These are phyloP conservation scores for Pelochelys cantorii DNA, from an alignment of 2,797 vertebrate species.

Conservation along the genomic window DNA sequence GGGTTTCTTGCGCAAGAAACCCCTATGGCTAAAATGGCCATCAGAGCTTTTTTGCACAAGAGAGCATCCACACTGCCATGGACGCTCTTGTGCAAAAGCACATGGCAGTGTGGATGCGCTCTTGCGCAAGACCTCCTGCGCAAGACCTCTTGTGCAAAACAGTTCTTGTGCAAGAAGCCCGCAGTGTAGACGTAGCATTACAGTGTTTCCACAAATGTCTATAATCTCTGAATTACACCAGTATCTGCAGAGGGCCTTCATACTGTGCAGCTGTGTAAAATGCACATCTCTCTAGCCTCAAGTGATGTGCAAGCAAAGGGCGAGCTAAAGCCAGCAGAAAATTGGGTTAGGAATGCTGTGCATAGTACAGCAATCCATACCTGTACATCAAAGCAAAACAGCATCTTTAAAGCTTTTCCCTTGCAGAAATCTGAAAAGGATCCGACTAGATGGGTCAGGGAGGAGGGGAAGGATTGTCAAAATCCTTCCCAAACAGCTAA, in stretches of 20 bases:
- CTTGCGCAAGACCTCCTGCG: no score
- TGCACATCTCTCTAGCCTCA: not conserved
- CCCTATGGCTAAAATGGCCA: no score
- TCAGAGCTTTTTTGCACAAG: no score
- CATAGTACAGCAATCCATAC: fast-evolving
- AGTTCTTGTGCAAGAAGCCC: no score
- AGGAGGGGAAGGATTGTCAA: not conserved
- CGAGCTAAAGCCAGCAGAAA: not conserved
- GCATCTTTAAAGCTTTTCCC: not conserved
- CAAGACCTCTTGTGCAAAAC: no score
- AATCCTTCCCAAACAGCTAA: not conserved
- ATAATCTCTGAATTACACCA: conserved; percentile 31
- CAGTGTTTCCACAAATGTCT: not conserved
- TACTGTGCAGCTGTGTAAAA: not conserved
- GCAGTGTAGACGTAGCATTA: no score
- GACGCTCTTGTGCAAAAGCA: no score
- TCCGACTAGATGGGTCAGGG: not conserved
- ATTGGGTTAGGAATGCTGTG: not conserved
- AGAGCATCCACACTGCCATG: no score
- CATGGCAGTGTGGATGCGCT: no score
- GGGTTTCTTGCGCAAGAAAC: no score
- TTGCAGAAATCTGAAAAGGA: not conserved
- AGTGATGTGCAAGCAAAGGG: not conserved
- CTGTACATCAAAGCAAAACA: not conserved
- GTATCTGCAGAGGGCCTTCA: not conserved